Base-by-base conservation (phyloP, 2,888 invertebrate genomes). In the Melieria picta region DNA sequence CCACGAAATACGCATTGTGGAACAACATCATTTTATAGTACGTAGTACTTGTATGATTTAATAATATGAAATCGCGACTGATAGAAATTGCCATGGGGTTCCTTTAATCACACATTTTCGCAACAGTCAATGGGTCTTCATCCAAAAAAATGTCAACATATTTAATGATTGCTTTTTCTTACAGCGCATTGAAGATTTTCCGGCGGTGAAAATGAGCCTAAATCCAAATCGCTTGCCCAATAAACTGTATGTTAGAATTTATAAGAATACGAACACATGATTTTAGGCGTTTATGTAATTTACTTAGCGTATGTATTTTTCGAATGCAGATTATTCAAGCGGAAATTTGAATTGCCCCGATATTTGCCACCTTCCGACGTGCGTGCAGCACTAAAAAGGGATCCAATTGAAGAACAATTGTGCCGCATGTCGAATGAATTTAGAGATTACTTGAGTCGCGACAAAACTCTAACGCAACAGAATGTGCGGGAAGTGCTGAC, bases 21-120 rank as follows among this genome's bases (percentile, higher is more conserved):
- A 85, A 62, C 82, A 85, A 68, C 84, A 85, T 78, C 83, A 85
- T 75, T 86, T 85, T 71, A 77, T 84, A 81, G 82, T 82, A 77
- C 78, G 69, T 70, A 52, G 13, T 16, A 66, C 9, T 42, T 4
- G 1, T 5, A 42, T 42, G 5, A 10, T 13, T n/a, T 9, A 4
- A 16, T 4, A 13, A 46, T 46, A 61, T 5, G 47, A 7, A 61
- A 45, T 60, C 11, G 13, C 13, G 46, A 45, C 7, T 5, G 46
- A 7, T n/a, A 5, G 10, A 61, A 52, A 50, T 61, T 13, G 7
- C 50, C 7, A 50, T 50, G 2, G 7, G 52, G 11, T 52, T 52
- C 11, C 11, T 52, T 9, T 9, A 13, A 9, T 52, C 7, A 7
- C 13, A 52, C n/a, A 1, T 7, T 52, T 52, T 52, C 9, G 10